Percentiles rank a stretch among this genome's conserved stretches.
phyloP scores from a whole-genome alignment of 2,888 invertebrate species.

The Protodeltote pygarga region DNA sequence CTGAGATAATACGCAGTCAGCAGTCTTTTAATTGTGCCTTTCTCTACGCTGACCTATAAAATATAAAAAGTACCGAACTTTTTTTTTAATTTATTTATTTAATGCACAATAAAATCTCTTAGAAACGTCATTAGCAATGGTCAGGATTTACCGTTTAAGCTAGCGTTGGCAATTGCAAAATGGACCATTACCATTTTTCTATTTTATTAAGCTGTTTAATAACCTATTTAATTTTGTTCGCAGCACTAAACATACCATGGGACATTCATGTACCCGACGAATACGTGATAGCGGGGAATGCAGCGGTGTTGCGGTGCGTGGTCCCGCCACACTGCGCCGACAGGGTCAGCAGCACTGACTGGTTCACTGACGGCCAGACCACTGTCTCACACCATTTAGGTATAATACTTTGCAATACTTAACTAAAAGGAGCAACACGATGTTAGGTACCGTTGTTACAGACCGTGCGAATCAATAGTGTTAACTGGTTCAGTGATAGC shows the following conservation, averaged over 20 bases:
- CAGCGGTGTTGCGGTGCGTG: constrained; percentile 95
- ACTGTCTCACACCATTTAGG: constrained; percentile 87
- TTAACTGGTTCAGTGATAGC: too few relatives aligned
- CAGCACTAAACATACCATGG: constrained; percentile 94
- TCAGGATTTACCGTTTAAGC: too few relatives aligned
- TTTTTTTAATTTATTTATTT: constrained; percentile 5
- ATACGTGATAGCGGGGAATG: constrained; percentile 96
- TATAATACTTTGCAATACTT: constrained; percentile 30
- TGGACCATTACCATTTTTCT: background rate
- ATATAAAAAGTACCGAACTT: constrained; percentile 46
- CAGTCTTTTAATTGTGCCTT: constrained; percentile 57
- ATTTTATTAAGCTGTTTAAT: background rate
- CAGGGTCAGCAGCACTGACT: constrained; percentile 95
- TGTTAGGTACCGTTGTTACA: too few relatives aligned
- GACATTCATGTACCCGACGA: constrained; percentile 96
- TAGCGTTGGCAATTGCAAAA: too few relatives aligned
- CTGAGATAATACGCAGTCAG: constrained; percentile 52
- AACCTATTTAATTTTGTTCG: background rate
- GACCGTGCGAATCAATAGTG: too few relatives aligned
- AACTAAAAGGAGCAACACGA: too few relatives aligned
- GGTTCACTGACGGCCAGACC: constrained; percentile 94
- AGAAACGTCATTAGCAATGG: too few relatives aligned
- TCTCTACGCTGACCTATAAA: constrained; percentile 52
- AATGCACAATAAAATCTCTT: too few relatives aligned
- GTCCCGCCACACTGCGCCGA: constrained; percentile 96